Percentiles rank a stretch among this genome's conserved stretches.
Conservation (phyloP, 53 echinoderm and acorn worm species). For the Henricia sp. region DNA sequence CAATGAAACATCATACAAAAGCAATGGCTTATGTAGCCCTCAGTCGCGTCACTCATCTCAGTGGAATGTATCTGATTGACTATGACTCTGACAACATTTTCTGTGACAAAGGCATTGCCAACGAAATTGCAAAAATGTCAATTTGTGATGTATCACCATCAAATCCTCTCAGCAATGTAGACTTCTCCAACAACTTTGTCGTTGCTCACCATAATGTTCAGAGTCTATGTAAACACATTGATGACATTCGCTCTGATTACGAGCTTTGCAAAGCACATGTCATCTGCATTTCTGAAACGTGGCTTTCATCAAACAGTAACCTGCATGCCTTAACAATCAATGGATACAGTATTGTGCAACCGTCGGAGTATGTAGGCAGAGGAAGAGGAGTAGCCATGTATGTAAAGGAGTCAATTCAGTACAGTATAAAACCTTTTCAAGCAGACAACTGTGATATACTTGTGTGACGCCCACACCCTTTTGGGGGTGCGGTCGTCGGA, state of each 20-base stretch:
- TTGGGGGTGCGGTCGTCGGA: too few species aligned
- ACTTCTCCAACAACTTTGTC: slow-evolving; percentile 1
- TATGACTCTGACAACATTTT: background rate
- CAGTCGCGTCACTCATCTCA: slow-evolving; percentile 23
- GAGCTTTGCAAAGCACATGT: slow-evolving; percentile 33
- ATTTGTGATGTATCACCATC: slow-evolving; percentile 6
- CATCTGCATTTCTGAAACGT: slow-evolving; percentile 31
- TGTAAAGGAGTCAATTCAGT: slow-evolving; percentile 2
- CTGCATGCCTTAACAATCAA: background rate
- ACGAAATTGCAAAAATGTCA: slow-evolving; percentile 4
- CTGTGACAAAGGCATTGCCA: background rate
- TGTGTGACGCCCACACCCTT: too few species aligned
- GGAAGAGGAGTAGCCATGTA: slow-evolving; percentile 31
- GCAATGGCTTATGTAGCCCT: slow-evolving; percentile 21
- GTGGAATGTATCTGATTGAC: slow-evolving; percentile 19
- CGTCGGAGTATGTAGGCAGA: background rate
- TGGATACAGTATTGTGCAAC: background rate
- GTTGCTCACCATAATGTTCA: slow-evolving; percentile 35
- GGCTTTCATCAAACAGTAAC: slow-evolving; percentile 5
- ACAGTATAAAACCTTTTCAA: background rate
- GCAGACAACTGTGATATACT: slow-evolving; percentile 17
- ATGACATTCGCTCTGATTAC: background rate
- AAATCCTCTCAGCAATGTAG: background rate
- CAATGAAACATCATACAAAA: background rate
- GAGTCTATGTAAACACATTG: slow-evolving; percentile 15